Conservation (phyloP, 92 coral and sea anemone species). For the Porites rus region DNA sequence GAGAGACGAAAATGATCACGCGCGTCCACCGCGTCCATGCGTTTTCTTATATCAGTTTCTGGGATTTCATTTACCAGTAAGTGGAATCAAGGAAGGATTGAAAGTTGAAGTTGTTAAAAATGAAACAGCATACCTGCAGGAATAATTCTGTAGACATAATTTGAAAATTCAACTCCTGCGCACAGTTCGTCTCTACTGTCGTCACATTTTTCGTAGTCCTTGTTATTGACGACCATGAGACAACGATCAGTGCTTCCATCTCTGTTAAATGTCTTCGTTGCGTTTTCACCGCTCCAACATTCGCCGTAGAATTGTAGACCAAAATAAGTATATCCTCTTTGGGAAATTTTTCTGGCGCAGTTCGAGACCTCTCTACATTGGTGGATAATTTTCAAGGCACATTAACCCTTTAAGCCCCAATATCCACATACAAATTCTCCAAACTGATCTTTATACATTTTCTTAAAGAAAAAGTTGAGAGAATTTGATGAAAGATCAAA, state of each 20-base stretch:
- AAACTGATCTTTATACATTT: no score
- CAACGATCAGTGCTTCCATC: conserved; percentile 56
- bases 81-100: neutral
- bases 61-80: no score
- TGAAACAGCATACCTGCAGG: neutral
- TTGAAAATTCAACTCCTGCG: conserved; percentile 55
- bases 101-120: neutral
- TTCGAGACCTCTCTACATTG: neutral
- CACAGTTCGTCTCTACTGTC: conserved; percentile 38
- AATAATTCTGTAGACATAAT: conserved; percentile 70
- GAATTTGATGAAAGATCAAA: no score
- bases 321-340: conserved; percentile 54
- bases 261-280: conserved; percentile 36
- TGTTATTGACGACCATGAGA: conserved; percentile 18
- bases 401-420: no score
- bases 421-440: no score
- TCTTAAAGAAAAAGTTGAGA: no score
- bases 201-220: conserved; percentile 40
- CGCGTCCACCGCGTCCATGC: no score
- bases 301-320: conserved; percentile 85
- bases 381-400: neutral
- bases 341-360: conserved; percentile 27
- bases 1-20: no score
- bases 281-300: conserved; percentile 78
- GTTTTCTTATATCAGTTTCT: no score